Percentiles rank a stretch among this genome's conserved stretches.
Conservation (phyloP, 2,113 vertebrate species). For the Sander lucioperca region DNA sequence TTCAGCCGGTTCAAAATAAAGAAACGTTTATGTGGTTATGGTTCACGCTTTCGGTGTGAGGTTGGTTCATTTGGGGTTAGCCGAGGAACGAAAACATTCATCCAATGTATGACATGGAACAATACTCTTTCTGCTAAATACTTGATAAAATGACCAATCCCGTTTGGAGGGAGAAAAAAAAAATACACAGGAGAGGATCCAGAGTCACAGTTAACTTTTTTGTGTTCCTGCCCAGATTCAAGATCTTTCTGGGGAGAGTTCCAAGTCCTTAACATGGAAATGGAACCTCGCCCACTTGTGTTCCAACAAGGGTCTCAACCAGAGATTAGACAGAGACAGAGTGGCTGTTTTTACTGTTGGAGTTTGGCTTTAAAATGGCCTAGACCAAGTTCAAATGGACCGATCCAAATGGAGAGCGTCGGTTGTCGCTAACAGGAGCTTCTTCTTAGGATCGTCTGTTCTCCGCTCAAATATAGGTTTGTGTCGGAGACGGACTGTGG, state of each 20-base stretch:
- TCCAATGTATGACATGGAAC: conserved; percentile 52
- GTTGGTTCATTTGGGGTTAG: conserved; percentile 58
- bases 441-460: conserved; percentile 29
- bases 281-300: conserved; percentile 2
- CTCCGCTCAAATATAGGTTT: conserved; percentile 29
- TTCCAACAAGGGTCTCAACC: conserved; percentile 9
- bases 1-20: conserved; percentile 55
- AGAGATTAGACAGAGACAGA: not conserved
- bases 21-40: conserved; percentile 33
- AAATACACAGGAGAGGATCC: conserved; percentile 54
- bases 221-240: conserved; percentile 1
- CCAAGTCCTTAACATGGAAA: conserved; percentile 25
- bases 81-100: conserved; percentile 62
- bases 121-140: conserved; percentile 67
- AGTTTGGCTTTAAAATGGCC: conserved; percentile 46
- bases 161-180: conserved; percentile 9
- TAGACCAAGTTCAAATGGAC: conserved; percentile 27
- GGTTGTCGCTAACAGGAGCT: not conserved
- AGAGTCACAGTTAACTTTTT: conserved; percentile 47
- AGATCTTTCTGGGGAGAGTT: not conserved
- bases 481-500: conserved; percentile 21
- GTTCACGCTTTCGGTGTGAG: conserved; percentile 54
- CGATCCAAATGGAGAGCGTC: conserved; percentile 16
- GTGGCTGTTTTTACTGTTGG: conserved; percentile 20
- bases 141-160: conserved; percentile 54